Conservation (phyloP, 2,113 vertebrate species). For the Syngnathus scovelli region DNA sequence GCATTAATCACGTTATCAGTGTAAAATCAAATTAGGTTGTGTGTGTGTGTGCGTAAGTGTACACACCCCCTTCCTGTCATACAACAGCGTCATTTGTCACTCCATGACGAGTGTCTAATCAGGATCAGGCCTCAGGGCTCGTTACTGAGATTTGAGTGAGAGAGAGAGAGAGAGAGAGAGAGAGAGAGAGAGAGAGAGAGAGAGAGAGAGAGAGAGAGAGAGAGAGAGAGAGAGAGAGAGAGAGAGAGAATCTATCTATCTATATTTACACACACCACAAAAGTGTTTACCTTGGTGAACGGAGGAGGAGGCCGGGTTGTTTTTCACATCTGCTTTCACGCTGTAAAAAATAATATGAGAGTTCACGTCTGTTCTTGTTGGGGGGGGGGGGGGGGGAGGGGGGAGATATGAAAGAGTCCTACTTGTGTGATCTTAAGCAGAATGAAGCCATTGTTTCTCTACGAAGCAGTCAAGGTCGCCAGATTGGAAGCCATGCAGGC, state of each 20-base stretch:
- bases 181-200: too few species aligned
- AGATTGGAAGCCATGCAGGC: constrained; percentile 42
- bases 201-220: too few species aligned
- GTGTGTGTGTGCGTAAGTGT: not conserved
- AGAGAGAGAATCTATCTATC: too few species aligned
- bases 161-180: too few species aligned
- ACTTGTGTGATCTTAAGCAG: constrained; percentile 25
- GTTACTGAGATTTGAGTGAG: constrained; percentile 21
- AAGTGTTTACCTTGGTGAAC: not conserved
- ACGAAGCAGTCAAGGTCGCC: constrained; percentile 46
- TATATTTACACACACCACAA: too few species aligned
- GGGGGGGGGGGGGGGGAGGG: too few species aligned
- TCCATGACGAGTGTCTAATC: constrained; percentile 19
- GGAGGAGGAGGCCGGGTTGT: not conserved
- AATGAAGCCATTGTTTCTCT: constrained; percentile 56
- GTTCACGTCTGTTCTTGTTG: too few species aligned
- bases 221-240: too few species aligned
- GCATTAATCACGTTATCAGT: constrained; percentile 3
- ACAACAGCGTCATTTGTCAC: constrained; percentile 26
- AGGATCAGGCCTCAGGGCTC: constrained; percentile 11
- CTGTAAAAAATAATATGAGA: constrained; percentile 12
- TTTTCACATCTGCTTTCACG: constrained; percentile 5
- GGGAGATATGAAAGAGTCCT: not conserved
- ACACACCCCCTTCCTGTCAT: constrained; percentile 13
- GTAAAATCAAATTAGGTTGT: constrained; percentile 19